These are phyloP conservation scores for Xiphorhynchus erythropygius DNA, from an alignment of 2,797 vertebrate species.

Conservation along the genomic window DNA sequence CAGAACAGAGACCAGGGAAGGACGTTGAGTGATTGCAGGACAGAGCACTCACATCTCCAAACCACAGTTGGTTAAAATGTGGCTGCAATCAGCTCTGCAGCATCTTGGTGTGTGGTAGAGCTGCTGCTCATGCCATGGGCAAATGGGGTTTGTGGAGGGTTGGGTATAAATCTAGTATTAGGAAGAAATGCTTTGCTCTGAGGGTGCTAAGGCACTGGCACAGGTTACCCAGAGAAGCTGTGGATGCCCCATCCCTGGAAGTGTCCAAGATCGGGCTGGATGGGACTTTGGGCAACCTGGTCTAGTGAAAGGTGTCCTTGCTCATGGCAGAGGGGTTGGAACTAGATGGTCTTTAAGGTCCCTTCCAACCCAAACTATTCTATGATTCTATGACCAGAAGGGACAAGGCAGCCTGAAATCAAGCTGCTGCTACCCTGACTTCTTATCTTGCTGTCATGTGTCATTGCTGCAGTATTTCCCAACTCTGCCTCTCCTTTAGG, in stretches of 20 bases:
- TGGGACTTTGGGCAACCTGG: not conserved
- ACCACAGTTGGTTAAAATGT: not conserved
- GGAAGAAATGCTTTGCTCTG: not conserved
- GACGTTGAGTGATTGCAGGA: not conserved
- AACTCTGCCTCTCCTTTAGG: not conserved
- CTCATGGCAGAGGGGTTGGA: not conserved
- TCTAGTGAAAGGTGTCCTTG: not conserved
- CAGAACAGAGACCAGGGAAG: conserved; percentile 5
- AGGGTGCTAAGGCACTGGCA: not conserved
- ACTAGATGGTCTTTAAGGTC: not conserved
- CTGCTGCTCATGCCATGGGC: not conserved
- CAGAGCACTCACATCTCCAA: not conserved
- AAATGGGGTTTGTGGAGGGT: not conserved
- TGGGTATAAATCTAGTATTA: not conserved
- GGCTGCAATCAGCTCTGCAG: not conserved
- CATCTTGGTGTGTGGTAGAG: not conserved
- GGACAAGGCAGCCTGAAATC: not conserved
- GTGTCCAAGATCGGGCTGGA: not conserved
- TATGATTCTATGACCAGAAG: not conserved
- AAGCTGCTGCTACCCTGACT: not conserved
- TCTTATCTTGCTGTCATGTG: not conserved
- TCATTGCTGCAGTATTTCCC: not conserved
- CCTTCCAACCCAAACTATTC: not conserved
- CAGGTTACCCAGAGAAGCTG: not conserved
- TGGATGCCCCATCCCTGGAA: not conserved